Evolutionary conservation across 2,888 invertebrate species (phyloP).

Genomic region (Helicoverpa assulta): DNA sequence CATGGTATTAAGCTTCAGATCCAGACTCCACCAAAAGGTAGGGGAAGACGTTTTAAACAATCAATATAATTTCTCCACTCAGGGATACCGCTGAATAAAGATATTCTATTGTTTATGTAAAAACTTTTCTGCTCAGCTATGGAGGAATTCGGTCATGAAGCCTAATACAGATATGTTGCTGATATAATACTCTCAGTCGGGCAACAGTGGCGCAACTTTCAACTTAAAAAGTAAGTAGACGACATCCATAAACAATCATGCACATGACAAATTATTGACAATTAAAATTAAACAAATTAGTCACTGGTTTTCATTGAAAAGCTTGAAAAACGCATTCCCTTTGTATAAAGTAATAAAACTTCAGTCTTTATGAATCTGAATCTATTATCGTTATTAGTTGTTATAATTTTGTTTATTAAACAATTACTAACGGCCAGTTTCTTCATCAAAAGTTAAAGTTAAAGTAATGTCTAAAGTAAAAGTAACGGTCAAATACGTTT

Average conservation of each 20-base stretch:
- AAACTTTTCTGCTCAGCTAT: no score
- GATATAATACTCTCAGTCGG: not conserved
- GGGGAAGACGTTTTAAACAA: no score
- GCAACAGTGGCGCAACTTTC: slow-evolving; percentile 41
- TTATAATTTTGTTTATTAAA: slow-evolving; percentile 1
- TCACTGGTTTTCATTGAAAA: slow-evolving; percentile 27
- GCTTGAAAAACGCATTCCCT: slow-evolving; percentile 56
- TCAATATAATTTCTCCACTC: no score
- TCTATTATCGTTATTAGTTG: slow-evolving; percentile 18
- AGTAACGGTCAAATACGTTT: no score
- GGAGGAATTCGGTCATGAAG: no score
- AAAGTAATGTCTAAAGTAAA: no score
- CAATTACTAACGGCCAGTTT: not conserved
- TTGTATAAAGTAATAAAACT: slow-evolving; percentile 21
- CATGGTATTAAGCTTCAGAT: no score
- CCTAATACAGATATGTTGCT: no score
- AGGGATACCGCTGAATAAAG: no score
- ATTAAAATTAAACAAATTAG: slow-evolving; percentile 43
- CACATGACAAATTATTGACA: slow-evolving; percentile 32
- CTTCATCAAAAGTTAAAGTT: no score
- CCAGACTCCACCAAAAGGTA: no score
- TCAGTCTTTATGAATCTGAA: slow-evolving; percentile 42
- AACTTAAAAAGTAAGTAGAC: slow-evolving; percentile 33
- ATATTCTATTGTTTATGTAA: no score
- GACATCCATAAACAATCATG: slow-evolving; percentile 47